These are phyloP conservation scores for Hipparchia semele DNA, from an alignment of 2,888 invertebrate species.

Conservation along the genomic window DNA sequence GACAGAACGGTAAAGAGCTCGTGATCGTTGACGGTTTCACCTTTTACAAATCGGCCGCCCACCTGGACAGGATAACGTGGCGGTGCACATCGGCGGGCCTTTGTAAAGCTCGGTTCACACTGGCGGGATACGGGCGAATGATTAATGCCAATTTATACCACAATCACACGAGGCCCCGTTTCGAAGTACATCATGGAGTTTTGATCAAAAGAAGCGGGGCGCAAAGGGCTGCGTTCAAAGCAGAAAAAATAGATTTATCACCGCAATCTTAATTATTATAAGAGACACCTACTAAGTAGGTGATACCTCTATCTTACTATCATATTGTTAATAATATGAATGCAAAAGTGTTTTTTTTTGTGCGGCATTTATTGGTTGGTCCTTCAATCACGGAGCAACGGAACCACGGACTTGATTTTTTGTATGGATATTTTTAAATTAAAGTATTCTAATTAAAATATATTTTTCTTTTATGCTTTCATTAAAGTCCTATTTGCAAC, in stretches of 20 bases:
- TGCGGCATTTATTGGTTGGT: no score
- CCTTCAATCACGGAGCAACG: no score
- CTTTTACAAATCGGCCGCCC: conserved; percentile 45
- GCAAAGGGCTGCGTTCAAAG: not conserved
- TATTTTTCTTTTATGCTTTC: no score
- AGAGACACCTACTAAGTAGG: no score
- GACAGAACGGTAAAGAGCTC: conserved; percentile 45
- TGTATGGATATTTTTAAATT: no score
- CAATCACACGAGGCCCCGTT: conserved; percentile 39
- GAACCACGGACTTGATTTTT: no score
- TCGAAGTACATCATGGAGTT: conserved; percentile 4
- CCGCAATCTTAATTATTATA: no score
- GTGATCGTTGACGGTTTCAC: conserved; percentile 49
- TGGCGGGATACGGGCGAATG: conserved; percentile 14
- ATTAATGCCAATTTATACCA: conserved; percentile 30
- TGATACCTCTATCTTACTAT: no score
- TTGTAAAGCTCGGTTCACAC: conserved; percentile 36
- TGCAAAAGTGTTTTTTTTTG: no score
- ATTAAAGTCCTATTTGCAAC: no score
- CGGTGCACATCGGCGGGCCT: conserved; percentile 43
- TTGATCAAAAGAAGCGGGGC: not conserved
- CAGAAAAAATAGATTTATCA: not conserved
- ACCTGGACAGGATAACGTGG: conserved; percentile 41
- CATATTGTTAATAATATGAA: no score
- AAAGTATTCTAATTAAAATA: no score